These are phyloP conservation scores for Marasmarcha lunaedactyla DNA, from an alignment of 2,888 invertebrate genomes.

Conservation along the genomic window DNA sequence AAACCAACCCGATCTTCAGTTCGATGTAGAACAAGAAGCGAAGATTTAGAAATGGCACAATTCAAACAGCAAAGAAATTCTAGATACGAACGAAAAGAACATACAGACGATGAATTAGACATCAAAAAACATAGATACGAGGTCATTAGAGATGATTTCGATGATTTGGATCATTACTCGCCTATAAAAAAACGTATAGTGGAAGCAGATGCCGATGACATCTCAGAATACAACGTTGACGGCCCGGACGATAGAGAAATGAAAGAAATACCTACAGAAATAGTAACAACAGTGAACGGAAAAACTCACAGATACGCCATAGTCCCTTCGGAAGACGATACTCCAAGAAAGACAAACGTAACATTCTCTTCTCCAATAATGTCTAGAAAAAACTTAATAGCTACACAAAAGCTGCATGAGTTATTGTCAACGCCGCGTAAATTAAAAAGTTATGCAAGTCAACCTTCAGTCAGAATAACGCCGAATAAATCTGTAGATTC, in stretches of 20 bases:
- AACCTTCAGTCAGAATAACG: constrained; percentile 59
- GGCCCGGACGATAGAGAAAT: constrained; percentile 59
- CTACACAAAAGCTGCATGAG: constrained; percentile 83
- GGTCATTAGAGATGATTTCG: constrained; percentile 62
- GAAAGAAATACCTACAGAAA: constrained; percentile 69
- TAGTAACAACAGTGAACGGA: constrained; percentile 75
- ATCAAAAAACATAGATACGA: constrained; percentile 63
- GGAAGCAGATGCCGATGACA: constrained; percentile 50
- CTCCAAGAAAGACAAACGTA: constrained; percentile 38
- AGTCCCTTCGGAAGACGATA: constrained; percentile 68
- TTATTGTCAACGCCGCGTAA: constrained; percentile 80
- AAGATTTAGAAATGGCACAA: constrained; percentile 62
- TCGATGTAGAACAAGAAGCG: constrained; percentile 43
- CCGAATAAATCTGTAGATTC: constrained; percentile 37
- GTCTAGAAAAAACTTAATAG: constrained; percentile 73
- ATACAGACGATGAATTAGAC: constrained; percentile 46
- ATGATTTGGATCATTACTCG: constrained; percentile 48
- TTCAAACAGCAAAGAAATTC: constrained; percentile 33
- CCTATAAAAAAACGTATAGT: constrained; percentile 62
- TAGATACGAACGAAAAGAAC: constrained; percentile 38
- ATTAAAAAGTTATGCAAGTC: constrained; percentile 56
- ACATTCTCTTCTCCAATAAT: constrained; percentile 56
- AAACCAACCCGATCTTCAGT: constrained; percentile 53
- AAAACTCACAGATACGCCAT: constrained; percentile 70
- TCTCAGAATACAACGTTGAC: constrained; percentile 69